Evolutionary conservation across 2,888 invertebrate species (phyloP).

Genomic region (Drosophila colorata): DNA sequence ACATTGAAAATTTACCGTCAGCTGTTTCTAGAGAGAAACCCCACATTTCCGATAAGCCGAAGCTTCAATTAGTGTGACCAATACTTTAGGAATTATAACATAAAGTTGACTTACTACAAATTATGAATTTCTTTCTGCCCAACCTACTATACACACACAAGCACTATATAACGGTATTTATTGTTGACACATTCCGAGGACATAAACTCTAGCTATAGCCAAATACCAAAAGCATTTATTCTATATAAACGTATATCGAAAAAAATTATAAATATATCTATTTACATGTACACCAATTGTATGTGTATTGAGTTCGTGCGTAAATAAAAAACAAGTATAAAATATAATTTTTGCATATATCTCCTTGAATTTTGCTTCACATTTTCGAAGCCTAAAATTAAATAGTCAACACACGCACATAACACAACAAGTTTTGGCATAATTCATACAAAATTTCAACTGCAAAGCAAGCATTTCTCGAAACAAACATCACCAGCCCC

Average conservation of each 20-base stretch:
- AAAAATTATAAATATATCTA: conserved; percentile 12
- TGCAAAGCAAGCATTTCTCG: conserved; percentile 68
- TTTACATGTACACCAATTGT: conserved; percentile 23
- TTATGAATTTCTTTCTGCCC: no score
- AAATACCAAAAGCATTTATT: conserved; percentile 77
- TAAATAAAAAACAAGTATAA: conserved; percentile 33
- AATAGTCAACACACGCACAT: conserved; percentile 44
- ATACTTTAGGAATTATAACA: no score
- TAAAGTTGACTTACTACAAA: no score
- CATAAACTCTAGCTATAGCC: conserved; percentile 56
- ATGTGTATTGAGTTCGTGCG: conserved; percentile 43
- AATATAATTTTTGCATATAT: not conserved
- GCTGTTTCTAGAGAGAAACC: no score
- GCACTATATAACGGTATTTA: conserved; percentile 30
- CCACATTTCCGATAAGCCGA: no score
- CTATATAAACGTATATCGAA: conserved; percentile 57
- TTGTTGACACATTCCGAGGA: conserved; percentile 33
- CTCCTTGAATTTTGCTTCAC: conserved; percentile 58
- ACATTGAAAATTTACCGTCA: no score
- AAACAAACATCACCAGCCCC: conserved; percentile 32
- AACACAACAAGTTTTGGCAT: conserved; percentile 67
- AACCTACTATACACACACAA: not conserved
- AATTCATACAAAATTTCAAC: conserved; percentile 68
- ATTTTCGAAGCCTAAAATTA: conserved; percentile 31
- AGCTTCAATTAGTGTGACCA: no score